Conservation (phyloP, 2,797 vertebrate species). For the Kryptopterus vitreolus region DNA sequence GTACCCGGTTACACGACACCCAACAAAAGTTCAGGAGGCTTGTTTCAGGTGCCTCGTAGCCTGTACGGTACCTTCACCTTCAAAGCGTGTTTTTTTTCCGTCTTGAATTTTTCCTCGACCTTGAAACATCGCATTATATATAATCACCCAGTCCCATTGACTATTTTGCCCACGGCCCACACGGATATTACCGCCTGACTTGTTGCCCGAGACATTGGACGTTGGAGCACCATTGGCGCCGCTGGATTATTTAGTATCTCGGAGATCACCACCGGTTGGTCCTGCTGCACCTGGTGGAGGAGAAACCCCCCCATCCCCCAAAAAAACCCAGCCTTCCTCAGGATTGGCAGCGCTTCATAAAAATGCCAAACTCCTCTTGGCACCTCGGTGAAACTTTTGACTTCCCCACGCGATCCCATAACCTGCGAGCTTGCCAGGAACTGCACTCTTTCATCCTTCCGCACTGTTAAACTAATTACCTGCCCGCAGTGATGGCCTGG, state of each 20-base stretch:
- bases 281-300: slow-evolving; percentile 25
- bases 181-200: too few relatives aligned
- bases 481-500: slow-evolving; percentile 60
- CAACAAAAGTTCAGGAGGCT: not conserved
- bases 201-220: too few relatives aligned
- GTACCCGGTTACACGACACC: not conserved
- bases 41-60: not conserved
- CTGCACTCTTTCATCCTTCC: slow-evolving; percentile 67
- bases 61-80: not conserved
- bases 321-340: slow-evolving; percentile 6
- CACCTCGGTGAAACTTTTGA: slow-evolving; percentile 58
- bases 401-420: slow-evolving; percentile 65
- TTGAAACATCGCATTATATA: too few relatives aligned
- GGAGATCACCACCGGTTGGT: slow-evolving; percentile 17
- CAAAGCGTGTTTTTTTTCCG: not conserved
- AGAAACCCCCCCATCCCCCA: too few relatives aligned
- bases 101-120: too few relatives aligned
- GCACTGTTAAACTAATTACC: slow-evolving; percentile 73
- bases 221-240: not conserved
- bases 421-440: slow-evolving; percentile 61
- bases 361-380: slow-evolving; percentile 38
- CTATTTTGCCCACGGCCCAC: too few relatives aligned
- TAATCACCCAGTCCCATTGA: not conserved
- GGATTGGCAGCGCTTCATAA: slow-evolving; percentile 40
- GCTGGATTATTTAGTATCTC: not conserved